Percentiles rank a stretch among this genome's conserved stretches.
Evolutionary conservation across 2,797 vertebrate species (phyloP).

Genomic region (Telmatherina bonti): DNA sequence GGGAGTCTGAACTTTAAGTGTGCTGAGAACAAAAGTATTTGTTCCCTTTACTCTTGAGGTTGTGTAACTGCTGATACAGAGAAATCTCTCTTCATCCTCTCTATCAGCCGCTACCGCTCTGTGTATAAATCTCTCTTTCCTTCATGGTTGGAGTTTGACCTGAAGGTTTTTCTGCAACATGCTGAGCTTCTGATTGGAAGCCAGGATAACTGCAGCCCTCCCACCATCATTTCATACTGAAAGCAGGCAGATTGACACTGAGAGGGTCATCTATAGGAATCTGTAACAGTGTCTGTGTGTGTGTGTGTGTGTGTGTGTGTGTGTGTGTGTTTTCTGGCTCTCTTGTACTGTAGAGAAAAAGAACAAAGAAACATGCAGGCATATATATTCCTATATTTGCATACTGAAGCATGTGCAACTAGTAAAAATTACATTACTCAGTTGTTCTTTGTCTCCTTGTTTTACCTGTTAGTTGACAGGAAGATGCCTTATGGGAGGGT

Average conservation of each 20-base stretch:
- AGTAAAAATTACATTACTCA: too few species aligned
- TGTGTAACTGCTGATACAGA: slow-evolving; percentile 58
- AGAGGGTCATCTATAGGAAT: slow-evolving; percentile 56
- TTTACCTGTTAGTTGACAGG: not conserved
- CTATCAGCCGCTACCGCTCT: slow-evolving; percentile 23
- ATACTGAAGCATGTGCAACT: not conserved
- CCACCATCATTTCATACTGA: slow-evolving; percentile 50
- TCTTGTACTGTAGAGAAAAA: too few species aligned
- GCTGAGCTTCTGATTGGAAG: slow-evolving; percentile 76
- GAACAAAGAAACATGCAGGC: not conserved
- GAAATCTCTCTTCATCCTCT: slow-evolving; percentile 48
- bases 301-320: not conserved
- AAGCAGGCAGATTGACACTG: slow-evolving; percentile 55
- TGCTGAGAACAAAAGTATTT: slow-evolving; percentile 59
- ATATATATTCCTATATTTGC: not conserved
- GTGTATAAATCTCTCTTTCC: slow-evolving; percentile 18
- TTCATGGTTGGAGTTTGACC: slow-evolving; percentile 63
- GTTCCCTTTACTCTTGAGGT: slow-evolving; percentile 57
- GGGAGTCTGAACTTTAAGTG: slow-evolving; percentile 52
- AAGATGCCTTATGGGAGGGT: not conserved
- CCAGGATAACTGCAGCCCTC: slow-evolving; percentile 62
- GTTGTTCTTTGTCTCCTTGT: too few species aligned
- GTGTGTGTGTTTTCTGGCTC: not conserved
- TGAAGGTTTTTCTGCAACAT: slow-evolving; percentile 57
- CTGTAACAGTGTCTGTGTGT: slow-evolving; percentile 24